Evolutionary conservation across 2,113 vertebrate species (phyloP), one percentile per base, ranked within the genome.

Genomic region (Pluvialis apricaria): DNA sequence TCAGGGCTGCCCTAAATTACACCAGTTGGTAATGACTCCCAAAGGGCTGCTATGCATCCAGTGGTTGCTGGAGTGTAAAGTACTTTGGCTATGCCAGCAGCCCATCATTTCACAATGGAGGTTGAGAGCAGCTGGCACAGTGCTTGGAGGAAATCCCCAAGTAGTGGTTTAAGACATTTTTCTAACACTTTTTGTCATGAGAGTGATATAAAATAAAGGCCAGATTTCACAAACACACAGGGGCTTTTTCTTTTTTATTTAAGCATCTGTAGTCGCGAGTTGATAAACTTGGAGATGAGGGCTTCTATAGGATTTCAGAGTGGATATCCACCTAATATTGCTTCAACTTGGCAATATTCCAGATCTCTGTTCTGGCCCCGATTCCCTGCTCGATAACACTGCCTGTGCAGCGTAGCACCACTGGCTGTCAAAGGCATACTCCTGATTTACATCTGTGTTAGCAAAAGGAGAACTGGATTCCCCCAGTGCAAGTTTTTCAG

Each of bases 1-100:
- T 95, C 96, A 91, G 95, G 97, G 82, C 96, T 97, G 84, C 96
- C 96, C 95, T 97, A 97, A 97, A 97, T 97, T 96, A 97, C 87
- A 88, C 82, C 95, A 95, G 89, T 97, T 97, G 94, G 91, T 93
- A 96, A 97, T 94, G 94, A 66, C 90, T 97, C 97, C 95, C 97
- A 96, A 66, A 96, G 91, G 95, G 94, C 93, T 95, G 89, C 89
- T 96, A 91, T 96, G 95, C 93, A 97, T 96, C 95, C 93, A 97
- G 94, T 92, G 91, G 93, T 88, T 97, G 96, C 94, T 96, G 95
- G 95, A 97, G 96, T 97, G 96, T 97, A 92, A 97, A 97, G 95
- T 90, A 91, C 94, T 97, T 96, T 97, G 97, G 95, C 89, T 96
- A 91, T 97, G 95, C 93, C 93, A 97, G 86, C 84, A 96, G 95